phyloP scores from a whole-genome alignment of 1,140 invertebrate species.

The Diabrotica virgifera region DNA sequence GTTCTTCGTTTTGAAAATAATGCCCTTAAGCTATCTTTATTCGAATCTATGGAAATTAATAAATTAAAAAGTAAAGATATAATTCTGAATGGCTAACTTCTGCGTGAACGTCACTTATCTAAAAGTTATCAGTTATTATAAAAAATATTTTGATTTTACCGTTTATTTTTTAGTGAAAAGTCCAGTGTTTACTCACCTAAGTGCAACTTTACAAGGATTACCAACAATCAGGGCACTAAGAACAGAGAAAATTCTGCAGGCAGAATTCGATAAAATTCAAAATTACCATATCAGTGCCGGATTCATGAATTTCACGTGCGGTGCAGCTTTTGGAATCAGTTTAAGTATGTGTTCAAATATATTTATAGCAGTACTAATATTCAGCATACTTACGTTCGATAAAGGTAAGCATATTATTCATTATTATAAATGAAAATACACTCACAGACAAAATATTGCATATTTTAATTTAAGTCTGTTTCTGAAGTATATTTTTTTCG shows the following conservation, averaged over 20 bases:
- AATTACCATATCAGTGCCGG: slow-evolving; percentile 62
- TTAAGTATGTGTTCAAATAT: slow-evolving; percentile 26
- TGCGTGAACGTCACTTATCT: too few relatives aligned
- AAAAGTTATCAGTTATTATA: too few relatives aligned
- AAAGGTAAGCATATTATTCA: slow-evolving; percentile 16
- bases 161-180: slow-evolving; percentile 58
- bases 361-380: slow-evolving; percentile 29
- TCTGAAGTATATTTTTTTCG: too few relatives aligned
- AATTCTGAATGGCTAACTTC: too few relatives aligned
- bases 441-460: too few relatives aligned
- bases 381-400: slow-evolving; percentile 37
- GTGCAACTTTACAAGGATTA: slow-evolving; percentile 72
- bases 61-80: too few relatives aligned
- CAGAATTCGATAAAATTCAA: slow-evolving; percentile 67
- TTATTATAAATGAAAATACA: too few relatives aligned
- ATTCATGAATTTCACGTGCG: slow-evolving; percentile 56
- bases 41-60: too few relatives aligned
- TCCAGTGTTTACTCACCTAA: slow-evolving; percentile 79
- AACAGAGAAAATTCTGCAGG: slow-evolving; percentile 65
- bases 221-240: slow-evolving; percentile 73
- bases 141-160: too few relatives aligned
- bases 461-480: too few relatives aligned
- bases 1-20: too few relatives aligned
- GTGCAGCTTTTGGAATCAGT: slow-evolving; percentile 28
- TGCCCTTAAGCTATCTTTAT: too few relatives aligned